Conservation (phyloP, 1,140 invertebrate species). For the Diorhabda sublineata region DNA sequence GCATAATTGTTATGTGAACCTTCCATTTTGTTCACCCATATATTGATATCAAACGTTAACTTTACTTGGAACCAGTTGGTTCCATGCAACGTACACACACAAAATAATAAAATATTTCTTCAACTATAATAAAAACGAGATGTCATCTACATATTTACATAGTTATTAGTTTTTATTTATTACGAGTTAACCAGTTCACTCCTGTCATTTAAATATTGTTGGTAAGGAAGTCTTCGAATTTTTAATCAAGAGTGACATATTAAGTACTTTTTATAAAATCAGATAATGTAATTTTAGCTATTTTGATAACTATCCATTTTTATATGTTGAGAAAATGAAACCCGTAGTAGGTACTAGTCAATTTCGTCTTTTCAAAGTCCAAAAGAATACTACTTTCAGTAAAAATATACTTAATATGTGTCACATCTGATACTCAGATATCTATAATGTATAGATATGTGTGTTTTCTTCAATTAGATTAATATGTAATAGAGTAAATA, state of each 20-base stretch:
- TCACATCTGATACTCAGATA: not conserved
- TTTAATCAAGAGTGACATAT: not conserved
- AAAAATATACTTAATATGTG: conserved; percentile 3
- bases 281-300: not conserved
- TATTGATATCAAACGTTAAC: too few relatives aligned
- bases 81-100: too few relatives aligned
- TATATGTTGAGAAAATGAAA: not conserved
- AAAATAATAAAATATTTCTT: too few relatives aligned
- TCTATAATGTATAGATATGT: not conserved
- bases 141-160: too few relatives aligned
- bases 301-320: not conserved
- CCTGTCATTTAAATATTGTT: not conserved
- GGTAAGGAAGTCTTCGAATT: not conserved
- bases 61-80: too few relatives aligned
- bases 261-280: conserved; percentile 1
- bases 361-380: not conserved
- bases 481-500: not conserved
- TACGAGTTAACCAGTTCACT: not conserved
- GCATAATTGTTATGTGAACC: too few relatives aligned
- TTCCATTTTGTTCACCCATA: too few relatives aligned
- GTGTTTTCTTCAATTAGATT: not conserved
- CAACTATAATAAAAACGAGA: too few relatives aligned
- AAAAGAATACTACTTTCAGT: not conserved
- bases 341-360: not conserved
- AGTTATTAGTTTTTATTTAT: too few relatives aligned